These are phyloP conservation scores for Artibeus lituratus DNA, from an alignment of 2,797 vertebrate species.

Conservation along the genomic window DNA sequence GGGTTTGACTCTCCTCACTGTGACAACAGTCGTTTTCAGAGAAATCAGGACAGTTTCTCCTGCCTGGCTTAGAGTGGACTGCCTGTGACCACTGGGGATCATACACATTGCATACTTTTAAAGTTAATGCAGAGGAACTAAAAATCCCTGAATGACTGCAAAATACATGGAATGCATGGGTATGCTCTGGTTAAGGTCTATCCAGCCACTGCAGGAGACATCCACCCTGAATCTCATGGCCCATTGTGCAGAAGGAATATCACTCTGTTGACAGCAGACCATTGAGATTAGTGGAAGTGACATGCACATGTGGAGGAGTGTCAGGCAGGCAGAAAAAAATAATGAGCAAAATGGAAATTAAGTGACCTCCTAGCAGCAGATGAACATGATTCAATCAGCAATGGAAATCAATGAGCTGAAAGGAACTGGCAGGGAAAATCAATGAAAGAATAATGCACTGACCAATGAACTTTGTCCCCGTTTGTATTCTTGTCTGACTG, in stretches of 20 bases:
- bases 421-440: slow-evolving; percentile 38
- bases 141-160: background rate
- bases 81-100: background rate
- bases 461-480: slow-evolving; percentile 1
- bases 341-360: slow-evolving; percentile 52
- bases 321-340: slow-evolving; percentile 22
- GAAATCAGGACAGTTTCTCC: background rate
- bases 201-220: background rate
- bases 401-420: slow-evolving; percentile 65
- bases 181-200: background rate
- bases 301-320: background rate
- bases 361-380: slow-evolving; percentile 43
- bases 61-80: background rate
- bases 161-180: background rate
- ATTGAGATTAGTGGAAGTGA: slow-evolving; percentile 55
- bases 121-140: background rate
- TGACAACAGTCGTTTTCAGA: background rate
- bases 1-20: background rate
- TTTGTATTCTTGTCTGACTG: background rate
- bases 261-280: slow-evolving; percentile 43
- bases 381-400: slow-evolving; percentile 52
- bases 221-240: background rate
- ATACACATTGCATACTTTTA: background rate
- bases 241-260: background rate
- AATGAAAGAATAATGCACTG: slow-evolving; percentile 24